Percentiles rank a stretch among this genome's conserved stretches.
These are phyloP conservation scores for Mastacembelus armatus DNA, from an alignment of 2,797 vertebrate genomes.

Conservation along the genomic window DNA sequence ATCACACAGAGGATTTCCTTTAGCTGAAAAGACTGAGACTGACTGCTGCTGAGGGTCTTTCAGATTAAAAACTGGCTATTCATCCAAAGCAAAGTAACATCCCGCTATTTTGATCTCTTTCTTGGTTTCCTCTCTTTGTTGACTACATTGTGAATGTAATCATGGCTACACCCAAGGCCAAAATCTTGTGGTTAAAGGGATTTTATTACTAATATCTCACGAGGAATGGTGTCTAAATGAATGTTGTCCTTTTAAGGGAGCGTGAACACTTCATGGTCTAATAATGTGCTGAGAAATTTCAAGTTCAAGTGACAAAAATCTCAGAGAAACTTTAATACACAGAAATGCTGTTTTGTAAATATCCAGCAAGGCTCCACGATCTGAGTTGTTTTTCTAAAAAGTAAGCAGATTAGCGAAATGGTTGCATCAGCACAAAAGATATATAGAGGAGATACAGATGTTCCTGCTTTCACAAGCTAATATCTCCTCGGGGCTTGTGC, in stretches of 20 bases:
- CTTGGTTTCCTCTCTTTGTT: constrained; percentile 14
- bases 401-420: constrained; percentile 61
- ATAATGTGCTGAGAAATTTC: constrained; percentile 19
- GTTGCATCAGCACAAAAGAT: constrained; percentile 58
- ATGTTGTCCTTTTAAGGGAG: constrained; percentile 14
- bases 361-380: constrained; percentile 15
- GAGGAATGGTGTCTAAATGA: constrained; percentile 34
- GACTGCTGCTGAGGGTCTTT: constrained; percentile 23
- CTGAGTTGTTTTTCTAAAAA: constrained; percentile 44
- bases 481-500: constrained; percentile 45
- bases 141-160: not conserved
- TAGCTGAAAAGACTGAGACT: constrained; percentile 10
- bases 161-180: not conserved
- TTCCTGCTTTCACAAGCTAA: constrained; percentile 45
- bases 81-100: constrained; percentile 13
- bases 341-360: constrained; percentile 29
- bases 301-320: constrained; percentile 27
- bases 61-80: constrained; percentile 23
- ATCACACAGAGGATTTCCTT: constrained; percentile 37
- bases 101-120: constrained; percentile 3
- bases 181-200: constrained; percentile 6
- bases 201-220: constrained; percentile 38
- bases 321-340: constrained; percentile 12
- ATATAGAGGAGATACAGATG: constrained; percentile 58
- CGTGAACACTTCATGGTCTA: constrained; percentile 2